phyloP scores from a whole-genome alignment of 2,888 invertebrate genomes.

The Caenorhabditis plicata region DNA sequence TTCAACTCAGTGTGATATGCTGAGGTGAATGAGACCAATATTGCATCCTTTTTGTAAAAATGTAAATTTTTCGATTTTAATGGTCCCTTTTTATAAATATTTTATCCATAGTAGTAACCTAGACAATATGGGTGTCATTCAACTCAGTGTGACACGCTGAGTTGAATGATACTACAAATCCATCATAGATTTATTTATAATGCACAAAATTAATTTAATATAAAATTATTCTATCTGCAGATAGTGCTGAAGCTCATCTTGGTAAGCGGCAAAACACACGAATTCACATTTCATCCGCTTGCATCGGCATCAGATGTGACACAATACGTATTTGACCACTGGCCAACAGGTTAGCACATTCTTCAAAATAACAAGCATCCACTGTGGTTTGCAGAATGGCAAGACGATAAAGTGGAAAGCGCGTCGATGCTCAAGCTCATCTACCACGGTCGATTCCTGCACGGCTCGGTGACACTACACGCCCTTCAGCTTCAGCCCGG shows the following conservation, averaged over 20 bases:
- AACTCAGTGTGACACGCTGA: no score
- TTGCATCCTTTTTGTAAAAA: no score
- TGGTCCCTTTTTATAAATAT: no score
- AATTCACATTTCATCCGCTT: conserved; percentile 93
- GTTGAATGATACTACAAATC: no score
- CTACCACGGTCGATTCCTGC: conserved; percentile 89
- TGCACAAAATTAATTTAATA: no score
- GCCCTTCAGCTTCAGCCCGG: conserved; percentile 94
- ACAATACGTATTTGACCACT: conserved; percentile 96
- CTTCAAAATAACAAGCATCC: background rate
- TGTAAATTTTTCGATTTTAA: no score
- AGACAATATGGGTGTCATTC: no score
- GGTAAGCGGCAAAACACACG: conserved; percentile 98
- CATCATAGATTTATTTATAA: no score
- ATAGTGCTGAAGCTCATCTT: conserved; percentile 96
- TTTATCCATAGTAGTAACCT: no score
- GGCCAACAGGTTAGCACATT: conserved; percentile 85
- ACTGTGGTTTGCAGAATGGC: conserved; percentile 78
- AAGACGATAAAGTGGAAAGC: conserved; percentile 83
- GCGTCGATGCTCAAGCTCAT: conserved; percentile 95
- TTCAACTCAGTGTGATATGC: no score
- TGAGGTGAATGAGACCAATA: no score
- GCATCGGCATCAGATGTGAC: conserved; percentile 98
- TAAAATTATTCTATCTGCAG: conserved; percentile 70
- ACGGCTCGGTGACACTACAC: conserved; percentile 50